Evolutionary conservation across 92 coral and sea anemone genomes (phyloP), one percentile per base, ranked within the genome.

Genomic region (Micromussa lordhowensis): DNA sequence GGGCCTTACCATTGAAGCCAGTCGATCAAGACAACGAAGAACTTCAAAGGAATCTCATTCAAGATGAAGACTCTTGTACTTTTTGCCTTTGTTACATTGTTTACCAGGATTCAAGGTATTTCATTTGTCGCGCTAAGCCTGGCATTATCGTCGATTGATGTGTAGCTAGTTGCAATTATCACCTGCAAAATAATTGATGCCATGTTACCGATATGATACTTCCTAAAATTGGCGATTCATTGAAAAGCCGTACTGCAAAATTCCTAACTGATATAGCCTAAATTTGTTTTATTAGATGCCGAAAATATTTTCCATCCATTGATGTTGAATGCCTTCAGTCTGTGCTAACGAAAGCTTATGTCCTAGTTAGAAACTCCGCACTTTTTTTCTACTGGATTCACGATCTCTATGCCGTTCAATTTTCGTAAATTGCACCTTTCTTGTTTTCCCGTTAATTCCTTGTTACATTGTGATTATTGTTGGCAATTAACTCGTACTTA

Each of bases 61-160:
- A 82, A 29, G 18, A 82, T 68, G 77, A 82, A 17, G 24, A 26
- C 12, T 18, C 21, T 44, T 22, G 86, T 68, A 38, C 22, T 69
- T 29, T 82, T 82, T 15, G 29, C 54, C 76, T 40, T 82, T 4
- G 86, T 77, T 10, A 21, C 64, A 26, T 1, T 26, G 18, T 26
- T 68, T 18, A 26, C 22, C 28, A 30, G 77, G 61, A 82, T 82
- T 68, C 86, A 68, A 68, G 86, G 86, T 82, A 18, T 30, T 16
- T 1, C 11, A 44, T 7, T 7, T 44, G 51, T 7, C 51, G 51
- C 10, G n/a, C 12, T 44, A 22, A 61, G 29, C 68, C 24, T 61
- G 82, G 11, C 22, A 18, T 17, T 22, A 16, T 79, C 11, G 15
- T 57, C 1, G 34, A 59, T 3, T 40, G 1, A 34, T 13, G 21